Evolutionary conservation across 1,140 invertebrate genomes (phyloP), one percentile per base, ranked within the genome.

Genomic region (Paramacrobiotus metropolitanus): DNA sequence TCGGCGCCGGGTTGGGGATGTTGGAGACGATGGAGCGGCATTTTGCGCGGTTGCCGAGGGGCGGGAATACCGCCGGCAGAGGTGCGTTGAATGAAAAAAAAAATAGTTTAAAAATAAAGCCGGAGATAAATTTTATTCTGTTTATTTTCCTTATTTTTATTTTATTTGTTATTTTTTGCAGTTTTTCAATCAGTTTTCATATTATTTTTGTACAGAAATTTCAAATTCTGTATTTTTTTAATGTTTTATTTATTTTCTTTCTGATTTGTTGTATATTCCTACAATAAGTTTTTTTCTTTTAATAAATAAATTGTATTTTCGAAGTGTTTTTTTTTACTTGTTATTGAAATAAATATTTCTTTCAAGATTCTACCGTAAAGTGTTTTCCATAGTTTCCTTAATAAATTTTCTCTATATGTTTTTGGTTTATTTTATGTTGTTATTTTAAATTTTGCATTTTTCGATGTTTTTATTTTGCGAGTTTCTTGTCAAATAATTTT

Each of bases 21-120:
- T 67, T 95, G 1, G 77, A 79, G 59, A 77, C 80, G 0, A 86
- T 89, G 68, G 83, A 87, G 68, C 83, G 80, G 67, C 84, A 89
- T 70, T 68, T 80, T 31, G 71, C 79, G 62, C 73, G 81, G 67
- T 67, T 81, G 44, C 65, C 76, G 15, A 62, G 67, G n/a, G 9
- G 9, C 9, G n/a, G 9, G 34, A 40, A 40, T n/a, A 40, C 34
- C n/a, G n/a, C 34, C 34, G n/a, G n/a, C 9, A 40, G 9, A 40
- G n/a, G 34, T 40, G 34, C 9, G 34, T 9, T 15, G n/a, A 40
- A n/a, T n/a, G 34, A 9, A 9, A 15, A 15, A 15, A 15, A 15
- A n/a, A n/a, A n/a, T n/a, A n/a, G n/a, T n/a, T n/a, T 40, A 40
- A 40, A 9, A 40, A 9, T 40, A n/a, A 40, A 9, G 34, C 9